These are phyloP conservation scores for Clitarchus hookeri DNA, from an alignment of 2,888 invertebrate species.

Conservation along the genomic window DNA sequence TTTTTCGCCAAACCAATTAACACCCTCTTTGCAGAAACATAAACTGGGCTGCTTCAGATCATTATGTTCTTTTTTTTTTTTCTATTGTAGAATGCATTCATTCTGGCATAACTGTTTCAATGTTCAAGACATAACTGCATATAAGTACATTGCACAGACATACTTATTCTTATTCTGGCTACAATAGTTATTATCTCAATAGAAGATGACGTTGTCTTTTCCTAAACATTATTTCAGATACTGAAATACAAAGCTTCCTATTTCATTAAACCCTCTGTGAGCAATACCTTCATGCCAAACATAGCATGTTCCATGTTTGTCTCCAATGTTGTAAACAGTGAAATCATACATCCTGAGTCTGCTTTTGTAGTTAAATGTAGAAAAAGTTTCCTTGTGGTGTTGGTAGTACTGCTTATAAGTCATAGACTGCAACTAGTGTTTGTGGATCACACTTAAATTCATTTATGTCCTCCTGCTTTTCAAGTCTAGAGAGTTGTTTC, in stretches of 20 bases:
- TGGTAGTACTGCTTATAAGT: conserved; percentile 11
- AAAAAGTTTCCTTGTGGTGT: too few relatives aligned
- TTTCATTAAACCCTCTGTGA: conserved; percentile 18
- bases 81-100: not conserved
- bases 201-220: not conserved
- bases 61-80: not conserved
- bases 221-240: conserved; percentile 19
- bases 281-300: conserved; percentile 17
- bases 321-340: not conserved
- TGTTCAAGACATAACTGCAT: conserved; percentile 18
- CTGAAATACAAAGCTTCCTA: not conserved
- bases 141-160: not conserved
- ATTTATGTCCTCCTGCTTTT: not conserved
- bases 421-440: conserved; percentile 10
- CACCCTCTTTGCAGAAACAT: not conserved
- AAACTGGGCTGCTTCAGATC: not conserved
- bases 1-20: not conserved
- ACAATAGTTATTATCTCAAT: not conserved
- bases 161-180: not conserved
- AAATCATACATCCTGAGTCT: not conserved
- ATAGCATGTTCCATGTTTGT: not conserved
- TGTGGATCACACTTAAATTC: not conserved
- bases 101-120: not conserved
- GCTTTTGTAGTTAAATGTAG: too few relatives aligned
- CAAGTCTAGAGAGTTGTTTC: conserved; percentile 11